These are phyloP conservation scores for Hirtodrosophila trivittata DNA, from an alignment of 2,888 invertebrate species.

Conservation along the genomic window DNA sequence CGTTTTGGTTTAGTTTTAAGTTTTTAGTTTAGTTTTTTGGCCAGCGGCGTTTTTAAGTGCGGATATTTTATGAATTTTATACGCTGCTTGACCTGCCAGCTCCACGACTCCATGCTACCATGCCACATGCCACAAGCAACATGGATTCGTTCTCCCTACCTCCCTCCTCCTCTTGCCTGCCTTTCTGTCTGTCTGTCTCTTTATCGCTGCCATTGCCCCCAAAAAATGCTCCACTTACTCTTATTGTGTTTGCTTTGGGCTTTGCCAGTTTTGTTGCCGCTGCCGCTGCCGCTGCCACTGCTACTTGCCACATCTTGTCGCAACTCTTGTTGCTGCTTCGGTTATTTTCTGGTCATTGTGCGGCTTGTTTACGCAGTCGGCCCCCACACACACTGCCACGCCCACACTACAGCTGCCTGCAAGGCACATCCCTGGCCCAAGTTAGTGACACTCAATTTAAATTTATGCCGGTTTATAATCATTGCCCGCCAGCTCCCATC, in stretches of 20 bases:
- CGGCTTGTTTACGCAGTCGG: conserved; percentile 67
- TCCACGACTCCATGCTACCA: conserved; percentile 17
- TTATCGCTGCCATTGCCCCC: conserved; percentile 22
- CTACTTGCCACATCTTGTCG: conserved; percentile 50
- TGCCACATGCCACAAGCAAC: conserved; percentile 1
- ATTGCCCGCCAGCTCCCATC: conserved; percentile 49
- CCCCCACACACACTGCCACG: conserved; percentile 17
- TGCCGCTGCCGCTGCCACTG: conserved; percentile 12
- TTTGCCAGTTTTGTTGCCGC: conserved; percentile 34
- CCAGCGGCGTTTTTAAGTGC: conserved; percentile 67
- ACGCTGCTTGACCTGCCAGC: conserved; percentile 69
- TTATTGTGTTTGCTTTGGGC: conserved; percentile 69
- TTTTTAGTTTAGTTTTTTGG: conserved; percentile 50
- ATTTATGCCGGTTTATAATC: conserved; percentile 71
- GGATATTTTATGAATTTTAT: conserved; percentile 79
- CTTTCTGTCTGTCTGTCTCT: conserved; percentile 18
- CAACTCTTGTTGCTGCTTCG: conserved; percentile 59
- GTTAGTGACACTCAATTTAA: conserved; percentile 72
- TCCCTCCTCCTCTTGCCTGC: background rate
- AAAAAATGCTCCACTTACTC: conserved; percentile 56
- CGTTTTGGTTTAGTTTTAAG: conserved; percentile 46
- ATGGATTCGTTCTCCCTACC: background rate
- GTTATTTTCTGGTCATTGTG: conserved; percentile 68
- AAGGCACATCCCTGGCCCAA: conserved; percentile 46
- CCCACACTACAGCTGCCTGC: conserved; percentile 16